Evolutionary conservation across 2,113 vertebrate genomes (phyloP).

Genomic region (Myiozetetes cayanensis): DNA sequence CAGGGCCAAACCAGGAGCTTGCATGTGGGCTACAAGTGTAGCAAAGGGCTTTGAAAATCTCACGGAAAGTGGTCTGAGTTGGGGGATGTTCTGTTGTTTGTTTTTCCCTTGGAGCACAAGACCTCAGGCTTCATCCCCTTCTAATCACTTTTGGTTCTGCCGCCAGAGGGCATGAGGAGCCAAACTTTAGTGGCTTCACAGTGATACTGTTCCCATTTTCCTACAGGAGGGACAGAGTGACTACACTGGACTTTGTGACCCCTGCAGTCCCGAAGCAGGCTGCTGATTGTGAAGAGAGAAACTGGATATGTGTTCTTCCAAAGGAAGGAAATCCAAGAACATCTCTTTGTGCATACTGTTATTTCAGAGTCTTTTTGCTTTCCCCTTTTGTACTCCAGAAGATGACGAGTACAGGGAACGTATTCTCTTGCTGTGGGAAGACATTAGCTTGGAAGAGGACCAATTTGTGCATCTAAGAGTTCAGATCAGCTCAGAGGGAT

Average conservation of each 20-base stretch:
- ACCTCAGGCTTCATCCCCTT: background rate
- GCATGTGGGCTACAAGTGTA: too few relatives aligned
- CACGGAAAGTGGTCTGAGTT: background rate
- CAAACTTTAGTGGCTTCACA: background rate
- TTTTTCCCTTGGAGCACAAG: background rate
- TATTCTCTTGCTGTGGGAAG: background rate
- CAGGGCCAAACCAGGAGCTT: background rate
- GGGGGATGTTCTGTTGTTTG: background rate
- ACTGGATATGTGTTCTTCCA: background rate
- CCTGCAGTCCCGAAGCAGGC: background rate
- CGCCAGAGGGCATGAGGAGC: background rate
- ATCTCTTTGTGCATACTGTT: background rate
- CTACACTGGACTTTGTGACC: background rate
- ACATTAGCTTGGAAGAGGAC: background rate
- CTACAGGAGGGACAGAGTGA: background rate
- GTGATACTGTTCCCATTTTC: fast-evolving
- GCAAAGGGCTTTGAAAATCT: background rate
- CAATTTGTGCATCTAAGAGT: background rate
- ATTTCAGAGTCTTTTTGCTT: background rate
- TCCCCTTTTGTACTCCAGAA: background rate
- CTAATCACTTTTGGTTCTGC: background rate
- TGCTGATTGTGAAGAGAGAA: background rate
- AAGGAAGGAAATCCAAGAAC: background rate
- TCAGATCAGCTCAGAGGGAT: background rate
- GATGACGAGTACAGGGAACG: background rate